Evolutionary conservation across 2,797 vertebrate species (phyloP), one percentile per base, ranked within the genome.

Genomic region (Alectoris magna): DNA sequence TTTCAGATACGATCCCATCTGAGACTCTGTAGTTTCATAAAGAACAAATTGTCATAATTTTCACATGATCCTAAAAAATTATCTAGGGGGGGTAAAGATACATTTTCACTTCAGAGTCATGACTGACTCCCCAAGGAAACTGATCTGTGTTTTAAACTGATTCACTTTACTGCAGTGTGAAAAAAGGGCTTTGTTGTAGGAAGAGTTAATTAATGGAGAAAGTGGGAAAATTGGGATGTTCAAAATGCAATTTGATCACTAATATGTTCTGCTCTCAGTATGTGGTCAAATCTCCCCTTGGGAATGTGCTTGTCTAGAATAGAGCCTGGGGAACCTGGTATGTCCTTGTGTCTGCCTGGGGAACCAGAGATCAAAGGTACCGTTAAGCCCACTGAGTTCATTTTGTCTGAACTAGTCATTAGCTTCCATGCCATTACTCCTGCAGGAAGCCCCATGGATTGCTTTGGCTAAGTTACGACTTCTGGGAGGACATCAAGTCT

Each of bases 401-500:
- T 78, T 85, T 62, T 68, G 44, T 48, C 74, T 90, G 78, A 73
- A 89, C 79, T 1, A 62, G 19, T 53, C n/a, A 34, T 79, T 90
- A 9, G 29, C 48, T 94, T 75, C 46, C 82, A 77, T 46, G 59
- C 87, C 91, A 46, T 87, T 89, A 41, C 11, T 87, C 67, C 88
- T 80, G 81, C 88, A 77, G 82, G 72, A 78, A 94, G 62, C 53
- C 69, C 53, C 43, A 14, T 56, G 62, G 59, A 69, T 84, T 62
- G 60, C 38, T 87, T 87, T 89, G 88, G 84, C 59, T 67, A 63
- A 66, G 34, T 3, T 74, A 63, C 36, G 1, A 23, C 36, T 92
- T 91, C 82, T 80, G 70, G 79, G 90, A 93, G 55, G 63, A 53
- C 82, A 83, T 74, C 36, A 62, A 87, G 56, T 69, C 81, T 87